Percentiles rank a stretch among this genome's conserved stretches.
phyloP scores from a whole-genome alignment of 2,113 vertebrate genomes.

The Microtus richardsoni region DNA sequence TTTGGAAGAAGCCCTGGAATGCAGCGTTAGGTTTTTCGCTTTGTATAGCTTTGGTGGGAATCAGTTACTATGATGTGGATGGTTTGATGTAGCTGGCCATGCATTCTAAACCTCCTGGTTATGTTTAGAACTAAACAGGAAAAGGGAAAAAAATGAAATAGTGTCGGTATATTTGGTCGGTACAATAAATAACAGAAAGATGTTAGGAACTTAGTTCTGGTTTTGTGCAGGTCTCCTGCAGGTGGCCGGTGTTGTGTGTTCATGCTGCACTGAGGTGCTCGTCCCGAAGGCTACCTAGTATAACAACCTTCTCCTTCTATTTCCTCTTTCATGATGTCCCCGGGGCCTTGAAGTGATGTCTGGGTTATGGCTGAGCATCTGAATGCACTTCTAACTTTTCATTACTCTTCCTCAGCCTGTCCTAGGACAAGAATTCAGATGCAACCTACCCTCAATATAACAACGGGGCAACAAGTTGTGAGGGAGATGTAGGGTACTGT shows the following conservation, averaged over 20 bases:
- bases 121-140: not conserved
- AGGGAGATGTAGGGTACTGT: too few species aligned
- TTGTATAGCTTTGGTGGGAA: not conserved
- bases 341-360: not conserved
- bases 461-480: not conserved
- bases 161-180: too few species aligned
- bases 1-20: not conserved
- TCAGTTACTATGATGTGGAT: not conserved
- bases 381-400: not conserved
- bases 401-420: not conserved
- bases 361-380: not conserved
- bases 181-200: not conserved
- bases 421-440: not conserved
- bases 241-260: not conserved
- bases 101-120: not conserved
- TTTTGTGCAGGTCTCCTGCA: not conserved
- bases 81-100: not conserved
- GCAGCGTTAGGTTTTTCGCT: not conserved
- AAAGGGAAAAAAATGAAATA: not conserved
- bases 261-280: too few species aligned
- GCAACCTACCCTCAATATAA: rapidly evolving
- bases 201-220: not conserved
- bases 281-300: not conserved
- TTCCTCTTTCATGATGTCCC: too few species aligned
- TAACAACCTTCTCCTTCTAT: not conserved